phyloP scores from a whole-genome alignment of 2,888 invertebrate genomes.

The Habrosyne pyritoides region DNA sequence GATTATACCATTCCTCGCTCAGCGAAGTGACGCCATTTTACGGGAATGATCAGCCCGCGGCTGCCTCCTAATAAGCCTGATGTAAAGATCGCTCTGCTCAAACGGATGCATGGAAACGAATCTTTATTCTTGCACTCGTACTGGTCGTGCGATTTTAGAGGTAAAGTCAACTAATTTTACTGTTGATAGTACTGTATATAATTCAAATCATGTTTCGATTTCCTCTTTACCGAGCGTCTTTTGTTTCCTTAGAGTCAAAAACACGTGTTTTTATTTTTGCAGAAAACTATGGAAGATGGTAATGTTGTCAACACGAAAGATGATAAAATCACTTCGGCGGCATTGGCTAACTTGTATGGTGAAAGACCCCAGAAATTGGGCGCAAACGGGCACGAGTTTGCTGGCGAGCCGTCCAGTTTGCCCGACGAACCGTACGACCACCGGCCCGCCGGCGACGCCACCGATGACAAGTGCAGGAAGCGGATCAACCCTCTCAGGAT shows the following conservation, averaged over 20 bases:
- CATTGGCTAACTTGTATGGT: constrained; percentile 63
- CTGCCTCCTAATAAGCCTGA: constrained; percentile 79
- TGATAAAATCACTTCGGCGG: constrained; percentile 65
- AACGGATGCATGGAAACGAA: constrained; percentile 81
- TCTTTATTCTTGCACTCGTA: constrained; percentile 78
- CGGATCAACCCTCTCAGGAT: constrained; percentile 76
- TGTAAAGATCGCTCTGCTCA: constrained; percentile 75
- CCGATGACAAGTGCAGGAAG: constrained; percentile 67
- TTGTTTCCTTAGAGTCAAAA: constrained; percentile 74
- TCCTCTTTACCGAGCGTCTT: constrained; percentile 78
- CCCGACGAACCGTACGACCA: constrained; percentile 45
- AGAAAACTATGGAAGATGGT: constrained; percentile 84
- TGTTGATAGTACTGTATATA: constrained; percentile 55
- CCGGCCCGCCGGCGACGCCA: constrained; percentile 49
- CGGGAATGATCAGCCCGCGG: constrained; percentile 84
- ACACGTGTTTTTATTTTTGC: constrained; percentile 74
- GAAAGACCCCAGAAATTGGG: constrained; percentile 69
- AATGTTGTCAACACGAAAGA: constrained; percentile 73
- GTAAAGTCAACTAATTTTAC: constrained; percentile 54
- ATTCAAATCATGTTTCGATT: constrained; percentile 70
- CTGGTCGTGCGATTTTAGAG: constrained; percentile 82
- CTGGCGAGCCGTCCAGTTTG: constrained; percentile 53
- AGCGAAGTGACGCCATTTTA: constrained; percentile 84
- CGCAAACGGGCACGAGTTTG: constrained; percentile 70
- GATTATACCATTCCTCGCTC: constrained; percentile 78